These are phyloP conservation scores for Celastrina argiolus DNA, from an alignment of 2,888 invertebrate species.

Conservation along the genomic window DNA sequence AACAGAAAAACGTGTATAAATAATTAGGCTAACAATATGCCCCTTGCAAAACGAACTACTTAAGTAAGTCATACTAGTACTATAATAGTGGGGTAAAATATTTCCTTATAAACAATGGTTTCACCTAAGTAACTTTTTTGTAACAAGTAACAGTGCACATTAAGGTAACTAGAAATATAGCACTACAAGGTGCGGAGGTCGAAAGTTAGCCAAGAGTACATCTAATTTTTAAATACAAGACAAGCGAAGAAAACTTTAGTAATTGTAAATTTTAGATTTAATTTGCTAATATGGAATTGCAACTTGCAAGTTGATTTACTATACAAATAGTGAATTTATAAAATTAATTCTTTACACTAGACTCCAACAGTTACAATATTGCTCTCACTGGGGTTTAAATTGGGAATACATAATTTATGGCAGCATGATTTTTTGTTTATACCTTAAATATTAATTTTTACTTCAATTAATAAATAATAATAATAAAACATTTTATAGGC, in stretches of 20 bases:
- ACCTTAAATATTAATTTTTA: neutral
- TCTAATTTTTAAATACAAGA: neutral
- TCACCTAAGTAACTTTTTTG: neutral
- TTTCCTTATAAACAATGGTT: neutral
- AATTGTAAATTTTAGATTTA: no score
- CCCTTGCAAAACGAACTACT: neutral
- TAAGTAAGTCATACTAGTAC: no score
- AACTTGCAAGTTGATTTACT: no score
- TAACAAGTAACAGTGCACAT: neutral
- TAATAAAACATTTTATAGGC: neutral
- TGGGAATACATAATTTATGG: neutral
- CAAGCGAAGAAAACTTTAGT: no score
- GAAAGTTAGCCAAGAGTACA: neutral
- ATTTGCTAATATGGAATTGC: no score
- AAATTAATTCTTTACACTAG: no score
- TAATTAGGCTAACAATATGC: neutral
- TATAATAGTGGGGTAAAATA: neutral
- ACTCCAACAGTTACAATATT: neutral
- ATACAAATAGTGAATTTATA: no score
- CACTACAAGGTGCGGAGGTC: neutral
- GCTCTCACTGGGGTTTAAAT: neutral
- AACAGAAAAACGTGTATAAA: neutral
- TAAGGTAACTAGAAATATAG: neutral
- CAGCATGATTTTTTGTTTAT: conserved; percentile 4
- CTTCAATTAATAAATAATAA: no score